Percentiles rank a stretch among this genome's conserved stretches.
phyloP scores from a whole-genome alignment of 2,888 invertebrate species.

The Ditula angustiorana region DNA sequence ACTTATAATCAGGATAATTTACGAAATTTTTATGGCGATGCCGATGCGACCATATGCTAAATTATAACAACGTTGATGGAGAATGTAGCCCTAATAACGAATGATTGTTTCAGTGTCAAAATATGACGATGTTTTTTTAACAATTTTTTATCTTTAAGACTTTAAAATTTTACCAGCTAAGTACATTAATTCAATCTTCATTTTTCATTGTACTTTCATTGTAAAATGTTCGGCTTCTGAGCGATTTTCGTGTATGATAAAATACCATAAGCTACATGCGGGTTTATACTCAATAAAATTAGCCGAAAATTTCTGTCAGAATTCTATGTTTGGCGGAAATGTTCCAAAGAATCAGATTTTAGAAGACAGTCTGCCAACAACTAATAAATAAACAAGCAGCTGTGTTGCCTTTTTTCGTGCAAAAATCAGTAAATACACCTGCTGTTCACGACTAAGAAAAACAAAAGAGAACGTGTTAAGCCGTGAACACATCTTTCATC shows the following conservation, averaged over 20 bases:
- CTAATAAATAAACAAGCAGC: conserved; percentile 31
- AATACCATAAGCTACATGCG: too few relatives aligned
- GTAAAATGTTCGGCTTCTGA: too few relatives aligned
- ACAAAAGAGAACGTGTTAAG: conserved; percentile 43
- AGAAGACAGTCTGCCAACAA: neutral
- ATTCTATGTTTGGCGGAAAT: neutral
- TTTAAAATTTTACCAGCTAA: too few relatives aligned
- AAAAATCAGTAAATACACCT: conserved; percentile 32
- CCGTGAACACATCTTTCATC: conserved; percentile 33
- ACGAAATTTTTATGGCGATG: conserved; percentile 44
- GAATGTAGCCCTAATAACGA: neutral
- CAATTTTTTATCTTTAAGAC: too few relatives aligned
- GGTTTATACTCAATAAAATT: neutral
- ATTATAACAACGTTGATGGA: neutral
- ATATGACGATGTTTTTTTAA: neutral
- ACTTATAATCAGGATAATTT: conserved; percentile 66
- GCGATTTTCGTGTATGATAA: too few relatives aligned
- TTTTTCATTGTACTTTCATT: too few relatives aligned
- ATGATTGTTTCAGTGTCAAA: neutral
- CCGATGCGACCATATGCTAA: conserved; percentile 53
- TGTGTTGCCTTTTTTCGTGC: conserved; percentile 25
- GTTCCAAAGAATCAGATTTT: neutral
- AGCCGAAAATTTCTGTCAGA: neutral
- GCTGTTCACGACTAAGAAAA: conserved; percentile 42
- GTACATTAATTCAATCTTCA: too few relatives aligned